phyloP scores from a whole-genome alignment of 1,140 invertebrate species.

The Kradibia gibbosae region DNA sequence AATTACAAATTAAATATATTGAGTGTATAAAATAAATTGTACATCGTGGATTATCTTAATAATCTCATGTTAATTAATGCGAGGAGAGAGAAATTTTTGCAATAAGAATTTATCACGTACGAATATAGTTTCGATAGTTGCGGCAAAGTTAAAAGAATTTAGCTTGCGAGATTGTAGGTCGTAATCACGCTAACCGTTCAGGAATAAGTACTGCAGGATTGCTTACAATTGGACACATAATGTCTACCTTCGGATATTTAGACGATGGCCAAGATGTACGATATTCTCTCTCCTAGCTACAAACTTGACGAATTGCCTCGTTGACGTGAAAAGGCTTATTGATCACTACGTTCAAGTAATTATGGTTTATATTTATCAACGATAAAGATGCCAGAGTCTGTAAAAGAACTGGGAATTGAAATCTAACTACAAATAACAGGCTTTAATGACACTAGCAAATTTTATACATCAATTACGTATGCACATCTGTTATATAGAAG shows the following conservation, averaged over 20 bases:
- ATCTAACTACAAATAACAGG: background rate
- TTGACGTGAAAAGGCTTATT: background rate
- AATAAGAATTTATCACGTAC: no score
- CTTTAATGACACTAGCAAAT: background rate
- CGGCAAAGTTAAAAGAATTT: no score
- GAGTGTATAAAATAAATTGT: no score
- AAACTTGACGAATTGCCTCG: slow-evolving; percentile 37
- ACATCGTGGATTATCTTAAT: no score
- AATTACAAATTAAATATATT: no score
- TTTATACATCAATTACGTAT: no score
- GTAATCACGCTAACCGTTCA: background rate
- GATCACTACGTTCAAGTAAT: background rate
- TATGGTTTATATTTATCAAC: slow-evolving; percentile 9
- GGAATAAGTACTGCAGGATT: background rate
- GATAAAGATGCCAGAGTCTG: background rate
- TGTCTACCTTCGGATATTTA: slow-evolving; percentile 34
- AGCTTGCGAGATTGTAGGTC: background rate
- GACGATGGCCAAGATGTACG: slow-evolving; percentile 10
- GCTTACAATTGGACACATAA: slow-evolving; percentile 31
- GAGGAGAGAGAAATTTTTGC: no score
- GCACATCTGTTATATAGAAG: no score
- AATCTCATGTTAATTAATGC: no score
- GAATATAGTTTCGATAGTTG: no score
- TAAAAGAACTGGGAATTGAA: background rate
- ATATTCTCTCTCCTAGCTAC: slow-evolving; percentile 43